Conservation (phyloP, 2,888 invertebrate species). For the Scaptomyza reducta region DNA sequence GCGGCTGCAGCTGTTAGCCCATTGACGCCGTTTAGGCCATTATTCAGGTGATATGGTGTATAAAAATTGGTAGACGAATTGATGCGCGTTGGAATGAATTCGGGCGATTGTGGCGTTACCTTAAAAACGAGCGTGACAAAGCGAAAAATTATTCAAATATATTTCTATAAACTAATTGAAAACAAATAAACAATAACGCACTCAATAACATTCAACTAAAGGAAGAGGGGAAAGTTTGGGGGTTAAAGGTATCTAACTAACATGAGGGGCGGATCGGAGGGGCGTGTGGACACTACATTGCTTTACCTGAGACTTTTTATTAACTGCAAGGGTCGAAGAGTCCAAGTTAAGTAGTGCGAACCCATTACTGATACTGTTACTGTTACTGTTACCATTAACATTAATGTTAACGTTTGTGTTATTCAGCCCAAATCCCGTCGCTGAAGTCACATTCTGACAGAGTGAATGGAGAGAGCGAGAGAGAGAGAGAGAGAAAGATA, state of each 20-base stretch:
- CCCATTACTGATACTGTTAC: slow-evolving; percentile 43
- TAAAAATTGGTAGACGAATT: slow-evolving; percentile 84
- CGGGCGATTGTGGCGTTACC: slow-evolving; percentile 85
- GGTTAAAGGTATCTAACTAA: not conserved
- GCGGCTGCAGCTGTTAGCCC: slow-evolving; percentile 70
- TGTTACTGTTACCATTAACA: slow-evolving; percentile 22
- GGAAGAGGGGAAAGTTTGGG: not conserved
- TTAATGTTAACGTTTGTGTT: slow-evolving; percentile 74
- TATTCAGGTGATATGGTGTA: slow-evolving; percentile 83
- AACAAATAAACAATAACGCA: not conserved
- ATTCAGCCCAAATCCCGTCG: slow-evolving; percentile 81
- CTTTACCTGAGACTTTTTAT: slow-evolving; percentile 84
- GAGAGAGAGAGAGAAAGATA: slow-evolving; percentile 27
- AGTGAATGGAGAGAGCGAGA: slow-evolving; percentile 20
- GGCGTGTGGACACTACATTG: not conserved
- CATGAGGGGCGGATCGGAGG: not conserved
- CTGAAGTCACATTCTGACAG: slow-evolving; percentile 83
- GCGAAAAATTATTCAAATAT: not conserved
- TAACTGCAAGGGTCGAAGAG: slow-evolving; percentile 81
- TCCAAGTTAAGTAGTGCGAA: slow-evolving; percentile 83
- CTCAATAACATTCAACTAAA: not conserved
- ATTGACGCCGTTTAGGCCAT: slow-evolving; percentile 78
- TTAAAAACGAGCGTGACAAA: not conserved
- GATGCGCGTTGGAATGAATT: slow-evolving; percentile 85
- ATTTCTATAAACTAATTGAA: not conserved